A percentile compares a stretch with the other conserved stretches of the same genome.
phyloP scores from a whole-genome alignment of 2,113 vertebrate genomes.

The Charadrius vociferus region DNA sequence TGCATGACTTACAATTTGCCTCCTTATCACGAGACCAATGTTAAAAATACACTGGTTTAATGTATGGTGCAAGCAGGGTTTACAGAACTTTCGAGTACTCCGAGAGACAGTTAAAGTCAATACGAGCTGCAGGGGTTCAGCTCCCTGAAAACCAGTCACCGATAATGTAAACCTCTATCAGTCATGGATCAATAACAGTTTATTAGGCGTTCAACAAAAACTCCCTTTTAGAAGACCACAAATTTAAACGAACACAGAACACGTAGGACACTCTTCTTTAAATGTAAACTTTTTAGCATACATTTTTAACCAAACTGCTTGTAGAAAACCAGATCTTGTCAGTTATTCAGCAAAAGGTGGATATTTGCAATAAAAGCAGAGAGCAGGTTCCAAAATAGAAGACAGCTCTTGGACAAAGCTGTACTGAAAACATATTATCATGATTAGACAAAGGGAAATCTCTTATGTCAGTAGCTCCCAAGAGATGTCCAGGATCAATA shows the following conservation, averaged over 20 bases:
- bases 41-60: background rate
- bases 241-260: background rate
- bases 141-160: background rate
- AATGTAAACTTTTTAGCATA: background rate
- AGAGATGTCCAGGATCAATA: background rate
- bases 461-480: background rate
- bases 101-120: background rate
- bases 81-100: background rate
- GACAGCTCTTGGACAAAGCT: background rate
- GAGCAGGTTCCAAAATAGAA: background rate
- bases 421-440: background rate
- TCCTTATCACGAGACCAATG: background rate
- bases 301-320: background rate
- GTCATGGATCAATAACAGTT: background rate
- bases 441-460: background rate
- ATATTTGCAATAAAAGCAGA: background rate
- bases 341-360: background rate
- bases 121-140: background rate
- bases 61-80: background rate
- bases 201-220: background rate
- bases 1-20: background rate
- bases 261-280: background rate
- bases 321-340: background rate
- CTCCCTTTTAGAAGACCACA: background rate
- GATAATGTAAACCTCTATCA: background rate